Percentiles rank a stretch among this genome's conserved stretches.
These are phyloP conservation scores for Merodon equestris DNA, from an alignment of 2,888 invertebrate genomes.

Conservation along the genomic window DNA sequence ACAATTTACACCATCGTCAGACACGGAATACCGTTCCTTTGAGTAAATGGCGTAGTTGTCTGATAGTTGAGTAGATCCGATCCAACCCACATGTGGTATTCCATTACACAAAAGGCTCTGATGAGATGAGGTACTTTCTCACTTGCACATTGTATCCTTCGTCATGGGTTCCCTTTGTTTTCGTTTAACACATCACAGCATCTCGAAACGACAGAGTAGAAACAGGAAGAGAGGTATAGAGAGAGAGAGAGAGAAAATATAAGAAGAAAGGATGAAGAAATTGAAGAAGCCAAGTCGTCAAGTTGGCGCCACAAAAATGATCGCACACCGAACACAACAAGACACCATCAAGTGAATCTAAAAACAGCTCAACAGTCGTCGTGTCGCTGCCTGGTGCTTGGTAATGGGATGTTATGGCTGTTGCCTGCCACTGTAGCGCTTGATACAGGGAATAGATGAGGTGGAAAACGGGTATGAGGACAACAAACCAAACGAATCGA, in stretches of 20 bases:
- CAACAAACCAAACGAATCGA: conserved; percentile 2
- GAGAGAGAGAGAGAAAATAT: not conserved
- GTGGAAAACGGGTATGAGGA: conserved; percentile 33
- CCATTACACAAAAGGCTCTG: conserved; percentile 14
- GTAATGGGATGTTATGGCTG: conserved; percentile 6
- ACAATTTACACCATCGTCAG: not conserved
- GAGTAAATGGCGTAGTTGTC: not conserved
- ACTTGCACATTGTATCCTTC: conserved; percentile 14
- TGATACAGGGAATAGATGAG: conserved; percentile 37
- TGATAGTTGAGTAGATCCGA: conserved; percentile 6
- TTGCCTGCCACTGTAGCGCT: not conserved
- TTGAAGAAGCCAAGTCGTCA: conserved; percentile 53
- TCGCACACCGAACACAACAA: conserved; percentile 43
- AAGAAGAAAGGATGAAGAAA: conserved; percentile 26
- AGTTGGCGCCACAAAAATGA: conserved; percentile 65
- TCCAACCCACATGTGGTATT: conserved; percentile 41
- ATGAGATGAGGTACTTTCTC: conserved; percentile 25
- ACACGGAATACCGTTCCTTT: conserved; percentile 23
- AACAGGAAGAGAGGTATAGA: not conserved
- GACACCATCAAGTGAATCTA: conserved; percentile 40
- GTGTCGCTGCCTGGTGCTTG: too few species aligned
- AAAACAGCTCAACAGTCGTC: conserved; percentile 40
- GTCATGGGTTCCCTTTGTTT: conserved; percentile 10
- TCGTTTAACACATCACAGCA: conserved; percentile 30
- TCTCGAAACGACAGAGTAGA: conserved; percentile 3